Conservation (phyloP, 2,113 vertebrate species). For the Nanorana parkeri region DNA sequence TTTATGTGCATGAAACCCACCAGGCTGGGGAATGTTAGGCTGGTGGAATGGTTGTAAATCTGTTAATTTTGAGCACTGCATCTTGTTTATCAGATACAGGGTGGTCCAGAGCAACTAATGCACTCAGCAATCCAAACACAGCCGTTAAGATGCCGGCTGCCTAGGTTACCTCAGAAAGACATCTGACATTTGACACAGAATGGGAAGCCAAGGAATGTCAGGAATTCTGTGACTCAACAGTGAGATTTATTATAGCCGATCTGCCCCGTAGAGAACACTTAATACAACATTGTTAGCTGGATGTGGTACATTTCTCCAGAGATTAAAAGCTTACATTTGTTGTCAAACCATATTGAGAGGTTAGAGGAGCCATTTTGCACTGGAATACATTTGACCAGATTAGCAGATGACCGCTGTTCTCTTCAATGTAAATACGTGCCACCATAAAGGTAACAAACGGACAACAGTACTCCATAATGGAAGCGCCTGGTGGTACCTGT, state of each 20-base stretch:
- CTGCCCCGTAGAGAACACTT: conserved; percentile 57
- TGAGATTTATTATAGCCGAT: conserved; percentile 66
- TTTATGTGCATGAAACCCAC: too few relatives aligned
- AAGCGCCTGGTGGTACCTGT: neutral
- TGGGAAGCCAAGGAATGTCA: conserved; percentile 78
- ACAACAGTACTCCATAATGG: too few relatives aligned
- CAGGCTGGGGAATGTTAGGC: neutral
- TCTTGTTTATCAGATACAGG: conserved; percentile 22
- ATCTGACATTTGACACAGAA: conserved; percentile 78
- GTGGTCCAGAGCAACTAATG: conserved; percentile 20
- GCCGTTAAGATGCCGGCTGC: conserved; percentile 56
- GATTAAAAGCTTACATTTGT: conserved; percentile 56
- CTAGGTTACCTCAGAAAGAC: conserved; percentile 65
- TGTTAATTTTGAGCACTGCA: neutral
- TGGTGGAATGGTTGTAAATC: neutral
- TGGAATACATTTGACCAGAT: neutral
- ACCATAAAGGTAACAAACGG: too few relatives aligned
- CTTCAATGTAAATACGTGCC: too few relatives aligned
- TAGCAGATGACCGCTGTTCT: too few relatives aligned
- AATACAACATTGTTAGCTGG: conserved; percentile 66
- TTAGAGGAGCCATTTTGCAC: neutral
- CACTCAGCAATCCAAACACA: conserved; percentile 63
- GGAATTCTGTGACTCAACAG: conserved; percentile 86
- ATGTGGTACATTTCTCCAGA: conserved; percentile 65
- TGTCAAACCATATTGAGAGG: neutral